Conservation (phyloP, 2,888 invertebrate species). For the Agriopis leucophaearia region DNA sequence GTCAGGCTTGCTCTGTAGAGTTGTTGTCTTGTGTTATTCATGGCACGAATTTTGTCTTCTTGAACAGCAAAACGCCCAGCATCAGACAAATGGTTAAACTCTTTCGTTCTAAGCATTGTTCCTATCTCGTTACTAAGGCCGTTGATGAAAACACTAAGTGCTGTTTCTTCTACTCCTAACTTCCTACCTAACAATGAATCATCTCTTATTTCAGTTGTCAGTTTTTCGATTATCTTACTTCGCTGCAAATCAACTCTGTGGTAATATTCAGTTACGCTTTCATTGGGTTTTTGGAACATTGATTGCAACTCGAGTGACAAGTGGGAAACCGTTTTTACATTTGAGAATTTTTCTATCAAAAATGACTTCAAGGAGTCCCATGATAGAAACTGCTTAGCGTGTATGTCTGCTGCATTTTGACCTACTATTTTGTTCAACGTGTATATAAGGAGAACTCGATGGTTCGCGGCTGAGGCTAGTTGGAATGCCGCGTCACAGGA, state of each 20-base stretch:
- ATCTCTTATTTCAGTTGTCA: neutral
- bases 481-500: neutral
- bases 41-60: too few relatives aligned
- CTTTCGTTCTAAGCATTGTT: neutral
- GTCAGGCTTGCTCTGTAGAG: too few relatives aligned
- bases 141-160: neutral
- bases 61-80: neutral
- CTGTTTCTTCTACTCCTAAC: neutral
- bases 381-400: neutral
- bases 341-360: neutral
- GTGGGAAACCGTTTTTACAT: constrained; percentile 1
- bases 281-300: too few relatives aligned
- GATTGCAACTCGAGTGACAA: too few relatives aligned
- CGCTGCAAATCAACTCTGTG: too few relatives aligned
- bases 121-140: neutral
- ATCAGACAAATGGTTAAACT: neutral
- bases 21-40: neutral
- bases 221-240: too few relatives aligned
- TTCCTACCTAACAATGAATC: neutral
- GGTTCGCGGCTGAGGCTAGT: neutral
- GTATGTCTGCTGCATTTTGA: neutral
- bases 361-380: neutral
- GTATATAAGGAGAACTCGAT: neutral
- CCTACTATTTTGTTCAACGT: neutral
- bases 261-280: too few relatives aligned